Conservation (phyloP, 1,140 invertebrate species). For the Drosophila pectinifera region DNA sequence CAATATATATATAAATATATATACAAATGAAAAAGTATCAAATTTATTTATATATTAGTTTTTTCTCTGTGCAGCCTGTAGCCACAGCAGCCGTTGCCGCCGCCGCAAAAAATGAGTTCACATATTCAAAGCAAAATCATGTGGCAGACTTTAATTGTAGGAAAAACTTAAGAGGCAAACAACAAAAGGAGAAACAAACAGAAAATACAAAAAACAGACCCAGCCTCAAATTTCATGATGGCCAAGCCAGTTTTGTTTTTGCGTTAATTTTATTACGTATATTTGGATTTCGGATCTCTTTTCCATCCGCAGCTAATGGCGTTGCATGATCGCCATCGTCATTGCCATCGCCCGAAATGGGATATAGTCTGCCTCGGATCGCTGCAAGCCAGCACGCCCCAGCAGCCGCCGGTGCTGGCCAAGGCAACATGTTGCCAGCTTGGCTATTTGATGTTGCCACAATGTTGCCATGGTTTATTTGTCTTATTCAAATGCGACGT, state of each 20-base stretch:
- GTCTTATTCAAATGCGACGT: conserved; percentile 75
- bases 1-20: too few species aligned
- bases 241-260: conserved; percentile 66
- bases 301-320: conserved; percentile 66
- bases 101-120: conserved; percentile 53
- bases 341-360: conserved; percentile 42
- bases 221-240: conserved; percentile 57
- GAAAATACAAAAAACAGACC: conserved; percentile 42
- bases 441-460: conserved; percentile 28
- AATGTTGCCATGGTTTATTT: conserved; percentile 31
- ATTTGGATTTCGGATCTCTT: conserved; percentile 45
- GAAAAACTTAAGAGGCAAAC: conserved; percentile 29
- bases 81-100: conserved; percentile 48
- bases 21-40: too few species aligned
- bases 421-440: conserved; percentile 49
- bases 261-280: conserved; percentile 68
- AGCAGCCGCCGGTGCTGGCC: conserved; percentile 1
- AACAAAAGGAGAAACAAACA: conserved; percentile 11
- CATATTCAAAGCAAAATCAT: conserved; percentile 57
- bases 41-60: too few species aligned
- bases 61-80: conserved; percentile 12
- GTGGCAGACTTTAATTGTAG: conserved; percentile 45
- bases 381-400: conserved; percentile 36
- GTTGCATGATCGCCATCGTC: conserved; percentile 66
- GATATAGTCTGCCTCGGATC: conserved; percentile 27